Evolutionary conservation across 2,888 invertebrate species (phyloP).

Genomic region (Microctonus aethiopoides): DNA sequence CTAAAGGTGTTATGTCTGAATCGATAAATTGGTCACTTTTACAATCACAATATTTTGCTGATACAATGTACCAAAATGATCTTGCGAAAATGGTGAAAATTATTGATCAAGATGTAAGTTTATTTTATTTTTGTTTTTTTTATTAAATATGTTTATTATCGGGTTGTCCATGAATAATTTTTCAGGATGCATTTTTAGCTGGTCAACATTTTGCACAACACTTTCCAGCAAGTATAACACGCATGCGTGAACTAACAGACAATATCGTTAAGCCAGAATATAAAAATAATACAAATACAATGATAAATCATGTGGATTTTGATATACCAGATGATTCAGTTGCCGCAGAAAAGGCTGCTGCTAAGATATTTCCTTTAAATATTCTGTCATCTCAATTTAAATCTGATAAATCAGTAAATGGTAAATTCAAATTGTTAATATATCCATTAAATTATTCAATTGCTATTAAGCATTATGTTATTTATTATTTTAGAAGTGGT

Average conservation of each 20-base stretch:
- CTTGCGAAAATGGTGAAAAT: slow-evolving; percentile 89
- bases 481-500: not conserved
- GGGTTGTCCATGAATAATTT: too few species aligned
- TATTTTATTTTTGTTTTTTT: slow-evolving; percentile 21
- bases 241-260: slow-evolving; percentile 66
- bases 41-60: slow-evolving; percentile 86
- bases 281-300: slow-evolving; percentile 47
- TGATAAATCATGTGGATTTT: slow-evolving; percentile 23
- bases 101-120: slow-evolving; percentile 74
- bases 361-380: slow-evolving; percentile 60
- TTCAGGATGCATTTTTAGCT: slow-evolving; percentile 70
- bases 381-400: slow-evolving; percentile 59
- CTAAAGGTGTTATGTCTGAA: slow-evolving; percentile 94
- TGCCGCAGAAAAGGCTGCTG: slow-evolving; percentile 58
- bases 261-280: slow-evolving; percentile 60
- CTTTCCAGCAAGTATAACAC: slow-evolving; percentile 68
- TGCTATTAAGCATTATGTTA: not conserved
- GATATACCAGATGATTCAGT: slow-evolving; percentile 39
- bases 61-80: slow-evolving; percentile 83
- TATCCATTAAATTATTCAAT: not conserved
- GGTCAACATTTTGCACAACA: slow-evolving; percentile 81
- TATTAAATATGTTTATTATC: not conserved
- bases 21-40: slow-evolving; percentile 94
- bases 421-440: slow-evolving; percentile 38
- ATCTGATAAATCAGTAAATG: slow-evolving; percentile 53